Base-by-base conservation (phyloP, 2,888 invertebrate species). In the Actias luna region DNA sequence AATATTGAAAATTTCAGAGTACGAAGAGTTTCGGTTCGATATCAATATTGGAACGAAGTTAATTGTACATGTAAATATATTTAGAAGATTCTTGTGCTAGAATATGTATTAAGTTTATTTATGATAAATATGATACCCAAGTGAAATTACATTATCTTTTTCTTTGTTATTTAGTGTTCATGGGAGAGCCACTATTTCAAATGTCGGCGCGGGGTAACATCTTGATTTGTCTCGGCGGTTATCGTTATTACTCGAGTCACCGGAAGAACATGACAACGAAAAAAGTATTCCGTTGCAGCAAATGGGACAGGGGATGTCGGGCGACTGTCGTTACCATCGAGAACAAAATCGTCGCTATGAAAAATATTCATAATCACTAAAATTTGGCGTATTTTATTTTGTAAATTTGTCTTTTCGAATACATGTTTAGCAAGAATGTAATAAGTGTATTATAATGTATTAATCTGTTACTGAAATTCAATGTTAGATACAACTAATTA, bases 161-260 rank as follows among this genome's bases (percentile, higher is more conserved):
- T 50, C n/a, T n/a, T n/a, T n/a, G n/a, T n/a, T n/a, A n/a, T 50
- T 16, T 50, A 50, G 46, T 2, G 25, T 50, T 12, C 12, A 50
- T 25, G 22, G 10, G 25, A 50, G 46, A 22, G 25, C 46, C 55
- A 2, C 16, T 29, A 8, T 63, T 61, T 58, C 31, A 63, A 12
- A 58, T 59, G 25, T 70, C 75, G 2, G 74, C 75, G 22, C 72
- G 65, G 35, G 79, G 79, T 1, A 73, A 72, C 10, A 64, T 76
- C 10, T 63, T 73, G 33, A 68, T 79, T 2, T 29, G 62, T 8
- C 66, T 73, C 33, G 63, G 70, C 18, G 72, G 70, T 3, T 76
- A 80, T 64, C 71, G 82, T 35, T 85, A 78, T 68, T 77, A 80
- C 63, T 68, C 75, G 25, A 73, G 71, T 33, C 75, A 79, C 71